Conservation (phyloP, 1,140 invertebrate genomes). For the Akabosia matsudoensis region DNA sequence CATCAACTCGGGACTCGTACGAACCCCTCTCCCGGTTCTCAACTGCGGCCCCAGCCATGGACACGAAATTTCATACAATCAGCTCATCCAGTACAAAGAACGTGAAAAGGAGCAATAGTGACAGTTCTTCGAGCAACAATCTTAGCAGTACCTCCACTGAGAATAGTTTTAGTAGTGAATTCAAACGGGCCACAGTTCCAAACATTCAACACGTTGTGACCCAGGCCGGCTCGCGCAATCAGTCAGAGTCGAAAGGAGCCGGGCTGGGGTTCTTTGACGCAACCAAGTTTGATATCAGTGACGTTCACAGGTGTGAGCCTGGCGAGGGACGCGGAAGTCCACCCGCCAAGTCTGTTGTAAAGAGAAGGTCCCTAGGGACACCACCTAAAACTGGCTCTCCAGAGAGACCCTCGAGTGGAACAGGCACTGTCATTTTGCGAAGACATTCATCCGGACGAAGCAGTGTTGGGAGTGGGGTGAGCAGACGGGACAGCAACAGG, state of each 20-base stretch:
- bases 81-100: neutral
- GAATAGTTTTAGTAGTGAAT: neutral
- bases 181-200: slow-evolving; percentile 6
- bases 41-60: neutral
- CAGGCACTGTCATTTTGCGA: neutral
- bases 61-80: slow-evolving; percentile 8
- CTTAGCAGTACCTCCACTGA: neutral
- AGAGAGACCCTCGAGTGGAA: neutral
- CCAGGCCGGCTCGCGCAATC: too few relatives aligned
- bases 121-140: neutral
- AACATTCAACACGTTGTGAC: too few relatives aligned
- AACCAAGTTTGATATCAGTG: neutral
- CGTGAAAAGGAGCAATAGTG: neutral
- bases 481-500: neutral
- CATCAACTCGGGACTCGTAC: neutral
- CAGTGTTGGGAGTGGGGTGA: neutral
- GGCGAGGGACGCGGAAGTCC: too few relatives aligned
- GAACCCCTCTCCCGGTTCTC: neutral
- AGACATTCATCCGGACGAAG: slow-evolving; percentile 9
- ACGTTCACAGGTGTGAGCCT: neutral
- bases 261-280: neutral
- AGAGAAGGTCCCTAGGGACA: too few relatives aligned
- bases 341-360: too few relatives aligned
- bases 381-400: neutral
- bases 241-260: neutral